phyloP scores from a whole-genome alignment of 2,797 vertebrate genomes.

The Spheniscus humboldti region DNA sequence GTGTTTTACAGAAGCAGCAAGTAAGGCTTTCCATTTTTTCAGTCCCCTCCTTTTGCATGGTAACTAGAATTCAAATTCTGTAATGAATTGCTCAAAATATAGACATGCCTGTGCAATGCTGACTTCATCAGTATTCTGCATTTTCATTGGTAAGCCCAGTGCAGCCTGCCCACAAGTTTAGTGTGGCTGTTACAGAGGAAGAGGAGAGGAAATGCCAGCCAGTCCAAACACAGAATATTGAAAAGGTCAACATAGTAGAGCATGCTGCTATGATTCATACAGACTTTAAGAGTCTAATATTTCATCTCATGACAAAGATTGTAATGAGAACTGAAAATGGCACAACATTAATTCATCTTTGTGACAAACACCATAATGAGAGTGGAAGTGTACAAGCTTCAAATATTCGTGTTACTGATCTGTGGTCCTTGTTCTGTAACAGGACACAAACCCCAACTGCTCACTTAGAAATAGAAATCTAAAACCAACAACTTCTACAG shows the following conservation, averaged over 20 bases:
- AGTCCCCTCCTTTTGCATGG: background rate
- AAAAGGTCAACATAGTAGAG: conserved; percentile 79
- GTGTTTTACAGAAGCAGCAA: background rate
- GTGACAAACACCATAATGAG: conserved; percentile 74
- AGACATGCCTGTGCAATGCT: background rate
- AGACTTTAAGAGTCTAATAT: conserved; percentile 78
- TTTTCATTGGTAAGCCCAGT: conserved; percentile 69
- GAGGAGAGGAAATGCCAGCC: conserved; percentile 74
- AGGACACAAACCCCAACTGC: conserved; percentile 33
- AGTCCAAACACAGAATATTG: conserved; percentile 78
- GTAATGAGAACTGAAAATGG: conserved; percentile 80
- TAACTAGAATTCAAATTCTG: conserved; percentile 32
- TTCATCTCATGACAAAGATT: conserved; percentile 76
- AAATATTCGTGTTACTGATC: conserved; percentile 51
- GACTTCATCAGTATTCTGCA: conserved; percentile 66
- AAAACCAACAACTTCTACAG: background rate
- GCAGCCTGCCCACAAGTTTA: conserved; percentile 41
- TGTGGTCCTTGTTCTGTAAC: conserved; percentile 51
- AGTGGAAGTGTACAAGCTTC: conserved; percentile 64
- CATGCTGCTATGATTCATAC: conserved; percentile 75
- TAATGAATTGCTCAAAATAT: conserved; percentile 30
- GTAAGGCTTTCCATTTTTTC: conserved; percentile 26
- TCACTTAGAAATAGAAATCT: background rate
- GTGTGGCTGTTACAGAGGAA: conserved; percentile 36
- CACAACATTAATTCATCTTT: conserved; percentile 77